These are phyloP conservation scores for Nyctereutes procyonoides DNA, from an alignment of 2,113 vertebrate species.

Conservation along the genomic window DNA sequence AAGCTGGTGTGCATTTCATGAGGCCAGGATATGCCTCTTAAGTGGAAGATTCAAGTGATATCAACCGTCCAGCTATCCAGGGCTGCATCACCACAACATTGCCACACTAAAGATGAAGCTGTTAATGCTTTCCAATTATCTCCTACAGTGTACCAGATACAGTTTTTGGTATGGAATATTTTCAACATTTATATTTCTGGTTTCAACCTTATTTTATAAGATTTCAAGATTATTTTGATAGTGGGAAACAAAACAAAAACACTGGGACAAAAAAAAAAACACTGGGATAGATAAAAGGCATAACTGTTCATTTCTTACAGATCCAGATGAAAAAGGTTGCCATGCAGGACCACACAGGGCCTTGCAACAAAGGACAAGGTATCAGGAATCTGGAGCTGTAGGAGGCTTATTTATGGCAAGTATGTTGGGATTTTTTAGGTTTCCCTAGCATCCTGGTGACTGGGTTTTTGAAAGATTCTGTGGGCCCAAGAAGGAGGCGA, in stretches of 20 bases:
- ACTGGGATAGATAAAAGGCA: not conserved
- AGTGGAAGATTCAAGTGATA: conserved; percentile 40
- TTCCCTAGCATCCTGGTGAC: not conserved
- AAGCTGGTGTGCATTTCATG: not conserved
- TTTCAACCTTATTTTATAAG: not conserved
- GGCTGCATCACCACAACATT: not conserved
- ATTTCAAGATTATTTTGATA: not conserved
- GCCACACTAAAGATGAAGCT: not conserved
- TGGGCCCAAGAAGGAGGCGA: not conserved
- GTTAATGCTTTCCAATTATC: not conserved
- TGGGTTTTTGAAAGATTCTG: not conserved
- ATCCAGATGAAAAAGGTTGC: not conserved
- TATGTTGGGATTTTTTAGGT: not conserved
- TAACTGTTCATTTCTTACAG: not conserved
- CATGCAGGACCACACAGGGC: not conserved
- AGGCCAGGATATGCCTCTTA: not conserved
- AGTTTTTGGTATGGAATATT: not conserved
- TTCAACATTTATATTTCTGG: not conserved
- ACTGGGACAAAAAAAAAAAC: not conserved
- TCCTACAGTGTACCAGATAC: not conserved
- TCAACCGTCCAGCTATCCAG: not conserved
- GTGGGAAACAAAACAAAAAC: not conserved
- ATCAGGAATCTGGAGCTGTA: not conserved
- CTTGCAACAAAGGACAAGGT: not conserved
- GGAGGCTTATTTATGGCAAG: not conserved